A percentile compares a stretch with the other conserved stretches of the same genome.
Evolutionary conservation across 2,113 vertebrate genomes (phyloP).

Genomic region (Cyphomyrus plagiostoma): DNA sequence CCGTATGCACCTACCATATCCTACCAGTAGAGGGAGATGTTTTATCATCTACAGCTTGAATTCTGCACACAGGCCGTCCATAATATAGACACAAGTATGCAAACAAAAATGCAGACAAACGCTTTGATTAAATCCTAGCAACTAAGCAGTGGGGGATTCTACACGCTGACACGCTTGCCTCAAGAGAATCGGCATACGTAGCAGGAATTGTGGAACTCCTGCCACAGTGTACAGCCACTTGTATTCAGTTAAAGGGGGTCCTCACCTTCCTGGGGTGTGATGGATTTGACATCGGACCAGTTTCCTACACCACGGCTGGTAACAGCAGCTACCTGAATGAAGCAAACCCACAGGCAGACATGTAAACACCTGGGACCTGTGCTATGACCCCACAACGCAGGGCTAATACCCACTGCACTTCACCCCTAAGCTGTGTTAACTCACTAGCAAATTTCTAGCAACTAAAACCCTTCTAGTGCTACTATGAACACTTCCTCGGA

Average conservation of each 20-base stretch:
- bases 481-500: neutral
- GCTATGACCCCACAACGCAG: neutral
- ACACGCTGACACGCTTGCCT: neutral
- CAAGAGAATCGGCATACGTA: neutral
- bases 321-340: slow-evolving; percentile 82
- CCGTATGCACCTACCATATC: neutral
- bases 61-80: neutral
- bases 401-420: neutral
- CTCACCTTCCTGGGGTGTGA: slow-evolving; percentile 79
- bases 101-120: neutral
- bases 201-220: neutral
- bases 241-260: slow-evolving; percentile 26
- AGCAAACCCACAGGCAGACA: neutral
- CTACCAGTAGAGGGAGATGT: slow-evolving; percentile 33
- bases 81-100: neutral
- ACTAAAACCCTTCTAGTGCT: neutral
- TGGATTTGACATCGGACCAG: slow-evolving; percentile 84
- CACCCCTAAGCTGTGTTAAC: neutral
- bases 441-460: neutral
- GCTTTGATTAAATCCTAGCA: neutral
- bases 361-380: too few relatives aligned
- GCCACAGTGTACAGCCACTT: neutral
- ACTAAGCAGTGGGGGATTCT: neutral
- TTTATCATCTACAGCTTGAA: neutral
- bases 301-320: slow-evolving; percentile 88